Conservation (phyloP, 1,140 invertebrate species). For the Tetragnatha versicolor region DNA sequence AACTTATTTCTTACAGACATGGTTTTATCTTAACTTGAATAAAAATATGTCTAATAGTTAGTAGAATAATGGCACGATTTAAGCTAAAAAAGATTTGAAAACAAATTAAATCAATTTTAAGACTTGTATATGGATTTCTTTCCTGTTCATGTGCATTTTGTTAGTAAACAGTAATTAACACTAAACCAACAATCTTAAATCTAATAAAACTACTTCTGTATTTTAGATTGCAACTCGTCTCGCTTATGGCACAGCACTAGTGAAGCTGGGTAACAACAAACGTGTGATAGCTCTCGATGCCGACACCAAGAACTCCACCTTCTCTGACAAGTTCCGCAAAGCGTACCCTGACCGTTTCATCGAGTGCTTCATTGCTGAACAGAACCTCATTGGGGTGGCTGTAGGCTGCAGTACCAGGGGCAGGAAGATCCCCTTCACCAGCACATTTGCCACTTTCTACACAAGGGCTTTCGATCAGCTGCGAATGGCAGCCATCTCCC, state of each 20-base stretch:
- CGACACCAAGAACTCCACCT: conserved; percentile 99
- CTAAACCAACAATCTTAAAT: no score
- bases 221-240: conserved; percentile 88
- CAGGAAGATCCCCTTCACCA: conserved; percentile 88
- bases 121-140: no score
- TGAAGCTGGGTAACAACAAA: conserved; percentile 83
- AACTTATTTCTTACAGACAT: no score
- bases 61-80: no score
- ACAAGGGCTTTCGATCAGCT: conserved; percentile 96
- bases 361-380: conserved; percentile 99
- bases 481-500: conserved; percentile 97
- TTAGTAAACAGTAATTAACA: no score
- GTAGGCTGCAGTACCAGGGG: conserved; percentile 90
- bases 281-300: conserved; percentile 92
- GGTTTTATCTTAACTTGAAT: no score
- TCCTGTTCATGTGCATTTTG: no score
- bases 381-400: conserved; percentile 95
- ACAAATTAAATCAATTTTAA: no score
- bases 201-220: no score
- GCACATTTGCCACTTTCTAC: conserved; percentile 98
- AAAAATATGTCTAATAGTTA: no score
- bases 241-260: conserved; percentile 93
- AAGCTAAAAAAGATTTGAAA: no score
- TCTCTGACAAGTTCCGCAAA: conserved; percentile 88
- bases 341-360: conserved; percentile 78